Conservation (phyloP, 2,113 vertebrate genomes). For the Polyodon spathula region DNA sequence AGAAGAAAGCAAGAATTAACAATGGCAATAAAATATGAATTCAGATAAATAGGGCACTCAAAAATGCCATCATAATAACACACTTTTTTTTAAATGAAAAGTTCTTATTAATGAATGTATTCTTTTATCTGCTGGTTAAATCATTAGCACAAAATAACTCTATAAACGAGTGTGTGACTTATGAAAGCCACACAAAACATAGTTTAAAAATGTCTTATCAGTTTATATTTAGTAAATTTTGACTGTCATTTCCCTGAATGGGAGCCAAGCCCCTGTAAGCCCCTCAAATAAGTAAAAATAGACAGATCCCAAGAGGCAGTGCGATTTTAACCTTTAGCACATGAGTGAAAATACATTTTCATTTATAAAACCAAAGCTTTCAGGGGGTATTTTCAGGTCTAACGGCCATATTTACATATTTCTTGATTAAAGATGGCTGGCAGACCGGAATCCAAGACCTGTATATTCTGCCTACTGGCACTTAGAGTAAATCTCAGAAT, state of each 20-base stretch:
- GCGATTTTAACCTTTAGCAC: conserved; percentile 1
- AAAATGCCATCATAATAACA: too few species aligned
- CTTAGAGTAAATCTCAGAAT: too few species aligned
- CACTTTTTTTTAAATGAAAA: too few species aligned
- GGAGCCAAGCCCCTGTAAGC: neutral
- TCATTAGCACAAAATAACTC: neutral
- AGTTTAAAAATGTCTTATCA: neutral
- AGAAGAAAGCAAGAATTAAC: conserved; percentile 2
- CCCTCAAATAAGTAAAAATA: neutral
- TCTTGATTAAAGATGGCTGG: too few species aligned
- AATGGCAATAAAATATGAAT: neutral
- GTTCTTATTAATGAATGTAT: too few species aligned
- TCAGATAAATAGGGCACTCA: too few species aligned
- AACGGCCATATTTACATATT: too few species aligned
- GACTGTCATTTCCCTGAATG: neutral
- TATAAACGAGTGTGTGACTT: neutral
- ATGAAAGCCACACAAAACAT: conserved; percentile 1
- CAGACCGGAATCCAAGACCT: too few species aligned
- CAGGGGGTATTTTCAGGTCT: too few species aligned
- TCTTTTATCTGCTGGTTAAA: neutral
- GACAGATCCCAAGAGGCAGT: neutral
- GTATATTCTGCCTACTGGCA: too few species aligned
- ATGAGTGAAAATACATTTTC: neutral
- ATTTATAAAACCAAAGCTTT: too few species aligned
- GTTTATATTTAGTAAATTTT: neutral